phyloP scores from a whole-genome alignment of 2,888 invertebrate species.

The Resseliella maxima region DNA sequence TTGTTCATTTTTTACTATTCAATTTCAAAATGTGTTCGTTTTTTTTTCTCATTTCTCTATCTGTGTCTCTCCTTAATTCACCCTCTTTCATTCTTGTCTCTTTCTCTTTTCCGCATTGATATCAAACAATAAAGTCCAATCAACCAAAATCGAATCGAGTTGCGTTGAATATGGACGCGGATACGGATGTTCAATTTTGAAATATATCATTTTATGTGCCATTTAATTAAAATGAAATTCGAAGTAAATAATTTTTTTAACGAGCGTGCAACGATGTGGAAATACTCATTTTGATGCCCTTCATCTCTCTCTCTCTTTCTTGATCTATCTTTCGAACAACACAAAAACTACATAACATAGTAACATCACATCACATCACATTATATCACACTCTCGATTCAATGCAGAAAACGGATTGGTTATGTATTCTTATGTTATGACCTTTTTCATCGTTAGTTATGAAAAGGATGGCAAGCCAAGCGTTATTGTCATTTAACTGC shows the following conservation, averaged over 20 bases:
- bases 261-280: constrained; percentile 14
- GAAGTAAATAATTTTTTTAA: constrained; percentile 37
- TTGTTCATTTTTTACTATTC: not conserved
- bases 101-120: not conserved
- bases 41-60: no score
- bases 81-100: no score
- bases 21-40: not conserved
- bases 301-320: not conserved
- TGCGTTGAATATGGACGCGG: not conserved
- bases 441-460: not conserved
- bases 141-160: not conserved
- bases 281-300: not conserved
- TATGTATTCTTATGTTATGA: not conserved
- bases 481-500: constrained; percentile 35
- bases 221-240: constrained; percentile 53
- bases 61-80: no score
- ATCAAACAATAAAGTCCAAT: not conserved
- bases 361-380: not conserved
- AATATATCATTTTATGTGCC: not conserved
- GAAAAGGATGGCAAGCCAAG: not conserved
- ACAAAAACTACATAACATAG: no score
- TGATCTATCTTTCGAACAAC: no score
- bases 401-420: not conserved
- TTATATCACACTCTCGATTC: not conserved
- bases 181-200: not conserved